Conservation (phyloP, 2,888 invertebrate genomes). For the Polydrusus cervinus region DNA sequence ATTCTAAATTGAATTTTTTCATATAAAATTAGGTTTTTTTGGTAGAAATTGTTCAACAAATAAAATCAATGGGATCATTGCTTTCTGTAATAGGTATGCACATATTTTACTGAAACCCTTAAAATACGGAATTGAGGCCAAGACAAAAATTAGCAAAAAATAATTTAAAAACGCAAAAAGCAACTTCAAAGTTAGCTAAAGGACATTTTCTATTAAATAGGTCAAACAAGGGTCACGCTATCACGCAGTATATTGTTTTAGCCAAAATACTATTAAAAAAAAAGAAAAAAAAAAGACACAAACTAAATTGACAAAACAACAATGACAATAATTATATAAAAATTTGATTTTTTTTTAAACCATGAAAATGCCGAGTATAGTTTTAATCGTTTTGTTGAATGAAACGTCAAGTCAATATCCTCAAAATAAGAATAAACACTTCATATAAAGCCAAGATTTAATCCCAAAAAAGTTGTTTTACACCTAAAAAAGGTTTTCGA, state of each 20-base stretch:
- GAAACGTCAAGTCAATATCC: not conserved
- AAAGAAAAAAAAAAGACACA: not conserved
- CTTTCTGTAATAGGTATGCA: no score
- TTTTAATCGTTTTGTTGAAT: not conserved
- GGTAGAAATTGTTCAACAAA: no score
- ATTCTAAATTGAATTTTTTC: no score
- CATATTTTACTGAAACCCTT: no score
- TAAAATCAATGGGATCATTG: no score
- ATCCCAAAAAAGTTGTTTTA: not conserved
- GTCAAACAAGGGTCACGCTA: not conserved
- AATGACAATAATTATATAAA: not conserved
- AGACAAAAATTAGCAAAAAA: not conserved
- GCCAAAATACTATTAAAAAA: not conserved
- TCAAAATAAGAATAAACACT: not conserved
- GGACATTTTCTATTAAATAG: not conserved
- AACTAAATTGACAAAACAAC: not conserved
- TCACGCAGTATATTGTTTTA: not conserved
- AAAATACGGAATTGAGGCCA: no score
- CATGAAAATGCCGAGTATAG: not conserved
- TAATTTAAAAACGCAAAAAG: not conserved
- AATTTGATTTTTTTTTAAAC: not conserved
- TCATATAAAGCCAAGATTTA: not conserved
- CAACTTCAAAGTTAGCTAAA: no score
- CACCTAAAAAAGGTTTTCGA: no score
- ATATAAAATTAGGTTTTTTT: no score